Evolutionary conservation across 2,797 vertebrate species (phyloP).

Genomic region (Petrocephalus schoutedeni): DNA sequence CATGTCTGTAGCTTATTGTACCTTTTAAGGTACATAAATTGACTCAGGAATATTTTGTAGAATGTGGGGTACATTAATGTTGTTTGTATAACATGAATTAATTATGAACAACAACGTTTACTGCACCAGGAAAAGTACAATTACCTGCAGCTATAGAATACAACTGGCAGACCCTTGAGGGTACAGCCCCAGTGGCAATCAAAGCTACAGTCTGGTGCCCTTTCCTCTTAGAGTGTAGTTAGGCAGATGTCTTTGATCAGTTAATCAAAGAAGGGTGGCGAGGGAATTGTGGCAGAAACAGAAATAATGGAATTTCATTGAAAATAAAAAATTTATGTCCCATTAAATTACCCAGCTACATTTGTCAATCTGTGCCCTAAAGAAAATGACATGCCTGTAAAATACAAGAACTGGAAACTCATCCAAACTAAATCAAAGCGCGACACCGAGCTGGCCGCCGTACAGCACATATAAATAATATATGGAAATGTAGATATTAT

Average conservation of each 20-base stretch:
- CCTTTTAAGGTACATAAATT: no score
- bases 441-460: background rate
- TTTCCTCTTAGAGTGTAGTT: no score
- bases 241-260: background rate
- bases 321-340: conserved; percentile 11
- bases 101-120: no score
- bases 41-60: no score
- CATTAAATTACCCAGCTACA: background rate
- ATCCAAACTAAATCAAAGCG: background rate
- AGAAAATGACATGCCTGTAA: background rate
- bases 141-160: no score
- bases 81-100: no score
- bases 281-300: background rate
- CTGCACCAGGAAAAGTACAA: no score
- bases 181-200: no score
- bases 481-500: background rate
- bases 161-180: no score
- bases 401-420: background rate
- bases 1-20: no score
- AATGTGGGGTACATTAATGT: no score
- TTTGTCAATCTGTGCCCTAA: background rate
- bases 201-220: no score
- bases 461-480: conserved; percentile 1
- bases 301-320: background rate
- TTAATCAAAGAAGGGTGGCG: background rate